Percentiles rank a stretch among this genome's conserved stretches.
phyloP scores from a whole-genome alignment of 2,113 vertebrate genomes.

The Dicentrarchus labrax region DNA sequence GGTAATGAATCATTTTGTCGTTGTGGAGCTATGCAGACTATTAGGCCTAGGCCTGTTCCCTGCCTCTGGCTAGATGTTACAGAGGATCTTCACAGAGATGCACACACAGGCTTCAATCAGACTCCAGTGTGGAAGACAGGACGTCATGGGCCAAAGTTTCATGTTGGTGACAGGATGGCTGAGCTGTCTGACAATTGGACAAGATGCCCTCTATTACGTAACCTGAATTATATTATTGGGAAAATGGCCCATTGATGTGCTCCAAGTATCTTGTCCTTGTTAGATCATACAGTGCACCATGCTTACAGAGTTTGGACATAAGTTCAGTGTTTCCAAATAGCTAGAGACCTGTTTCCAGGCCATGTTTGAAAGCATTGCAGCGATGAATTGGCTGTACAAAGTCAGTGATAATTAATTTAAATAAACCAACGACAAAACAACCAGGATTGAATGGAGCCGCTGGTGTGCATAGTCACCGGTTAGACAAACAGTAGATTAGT shows the following conservation, averaged over 20 bases:
- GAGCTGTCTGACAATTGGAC: conserved; percentile 19
- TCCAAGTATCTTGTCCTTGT: neutral
- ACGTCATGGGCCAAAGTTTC: neutral
- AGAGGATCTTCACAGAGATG: conserved; percentile 40
- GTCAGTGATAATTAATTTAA: neutral
- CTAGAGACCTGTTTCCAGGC: neutral
- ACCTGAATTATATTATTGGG: neutral
- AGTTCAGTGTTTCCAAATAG: neutral
- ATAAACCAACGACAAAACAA: neutral
- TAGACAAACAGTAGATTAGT: neutral
- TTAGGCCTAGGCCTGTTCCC: conserved; percentile 48
- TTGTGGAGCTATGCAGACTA: conserved; percentile 65
- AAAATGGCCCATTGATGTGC: neutral
- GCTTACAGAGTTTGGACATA: neutral
- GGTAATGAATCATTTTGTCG: conserved; percentile 73
- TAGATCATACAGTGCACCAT: neutral
- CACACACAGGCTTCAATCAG: conserved; percentile 30
- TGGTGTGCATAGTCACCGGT: neutral
- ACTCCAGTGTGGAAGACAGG: conserved; percentile 6
- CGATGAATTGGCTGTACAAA: neutral
- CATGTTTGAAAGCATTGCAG: neutral
- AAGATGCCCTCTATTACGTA: conserved; percentile 9
- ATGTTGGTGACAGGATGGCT: conserved; percentile 39
- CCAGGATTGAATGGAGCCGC: neutral
- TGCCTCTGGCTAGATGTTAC: conserved; percentile 47